Conservation (phyloP, 2,113 vertebrate genomes). For the Nannobrachium achirus region DNA sequence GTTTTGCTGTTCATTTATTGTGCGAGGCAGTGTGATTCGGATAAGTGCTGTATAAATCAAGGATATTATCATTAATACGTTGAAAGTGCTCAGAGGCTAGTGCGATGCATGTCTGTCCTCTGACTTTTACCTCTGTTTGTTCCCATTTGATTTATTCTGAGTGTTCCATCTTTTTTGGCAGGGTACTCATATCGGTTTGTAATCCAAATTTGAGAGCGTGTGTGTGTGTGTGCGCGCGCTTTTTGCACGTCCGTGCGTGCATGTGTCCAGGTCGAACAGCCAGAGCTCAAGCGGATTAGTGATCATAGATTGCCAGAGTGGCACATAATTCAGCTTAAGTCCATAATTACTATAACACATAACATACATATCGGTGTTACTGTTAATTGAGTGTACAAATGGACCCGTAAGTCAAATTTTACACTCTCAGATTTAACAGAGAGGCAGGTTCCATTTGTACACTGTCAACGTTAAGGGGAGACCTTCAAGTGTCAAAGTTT, state of each 20-base stretch:
- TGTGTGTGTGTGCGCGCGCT: constrained; percentile 20
- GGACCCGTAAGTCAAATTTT: too few relatives aligned
- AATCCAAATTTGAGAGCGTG: constrained; percentile 61
- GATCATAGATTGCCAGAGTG: constrained; percentile 59
- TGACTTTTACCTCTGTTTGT: constrained; percentile 38
- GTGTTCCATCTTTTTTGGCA: constrained; percentile 54
- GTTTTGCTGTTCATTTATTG: too few relatives aligned
- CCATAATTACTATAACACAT: constrained; percentile 21
- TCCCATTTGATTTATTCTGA: constrained; percentile 43
- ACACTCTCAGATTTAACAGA: too few relatives aligned
- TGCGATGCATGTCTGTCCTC: constrained; percentile 1
- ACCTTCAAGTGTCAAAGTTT: too few relatives aligned
- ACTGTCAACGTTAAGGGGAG: too few relatives aligned
- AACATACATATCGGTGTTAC: too few relatives aligned
- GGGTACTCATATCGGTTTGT: constrained; percentile 63
- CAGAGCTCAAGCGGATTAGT: constrained; percentile 72
- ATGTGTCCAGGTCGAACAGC: constrained; percentile 62
- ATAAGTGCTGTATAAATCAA: too few relatives aligned
- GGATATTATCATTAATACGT: too few relatives aligned
- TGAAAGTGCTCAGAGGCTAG: too few relatives aligned
- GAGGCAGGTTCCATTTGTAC: too few relatives aligned
- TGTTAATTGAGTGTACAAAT: too few relatives aligned
- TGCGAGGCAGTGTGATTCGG: too few relatives aligned
- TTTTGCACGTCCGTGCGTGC: neutral
- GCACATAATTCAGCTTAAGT: constrained; percentile 64